These are phyloP conservation scores for Struthio camelus DNA, from an alignment of 2,113 vertebrate genomes.

Conservation along the genomic window DNA sequence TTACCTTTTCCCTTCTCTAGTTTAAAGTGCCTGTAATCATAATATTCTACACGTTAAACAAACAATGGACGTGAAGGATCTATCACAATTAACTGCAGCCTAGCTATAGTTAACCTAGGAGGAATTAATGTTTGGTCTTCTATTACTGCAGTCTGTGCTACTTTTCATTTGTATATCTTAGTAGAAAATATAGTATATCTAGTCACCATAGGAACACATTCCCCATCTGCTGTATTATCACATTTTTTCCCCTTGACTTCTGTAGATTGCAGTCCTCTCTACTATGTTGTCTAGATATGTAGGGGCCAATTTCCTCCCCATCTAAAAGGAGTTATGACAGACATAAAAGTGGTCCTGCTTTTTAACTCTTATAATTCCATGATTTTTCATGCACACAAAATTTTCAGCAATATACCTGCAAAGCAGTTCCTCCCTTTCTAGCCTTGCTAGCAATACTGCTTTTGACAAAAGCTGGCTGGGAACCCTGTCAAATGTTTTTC, in stretches of 20 bases:
- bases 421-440: background rate
- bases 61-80: accelerated
- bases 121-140: background rate
- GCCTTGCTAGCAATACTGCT: background rate
- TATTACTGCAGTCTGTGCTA: background rate
- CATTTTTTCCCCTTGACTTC: conserved; percentile 68
- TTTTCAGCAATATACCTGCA: background rate
- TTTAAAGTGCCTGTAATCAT: background rate
- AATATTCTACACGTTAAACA: background rate
- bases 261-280: conserved; percentile 50
- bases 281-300: conserved; percentile 56
- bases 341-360: background rate
- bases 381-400: background rate
- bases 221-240: conserved; percentile 61
- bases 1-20: background rate
- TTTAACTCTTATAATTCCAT: conserved; percentile 57
- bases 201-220: conserved; percentile 65
- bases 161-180: conserved; percentile 58
- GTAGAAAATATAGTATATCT: conserved; percentile 61
- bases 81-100: background rate
- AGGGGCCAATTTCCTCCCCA: conserved; percentile 59
- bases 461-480: background rate
- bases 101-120: background rate
- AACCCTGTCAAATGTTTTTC: accelerated
- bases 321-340: conserved; percentile 31